A percentile compares a stretch with the other conserved stretches of the same genome.
phyloP scores from a whole-genome alignment of 1,140 invertebrate genomes.

The Chrysopa pallens region DNA sequence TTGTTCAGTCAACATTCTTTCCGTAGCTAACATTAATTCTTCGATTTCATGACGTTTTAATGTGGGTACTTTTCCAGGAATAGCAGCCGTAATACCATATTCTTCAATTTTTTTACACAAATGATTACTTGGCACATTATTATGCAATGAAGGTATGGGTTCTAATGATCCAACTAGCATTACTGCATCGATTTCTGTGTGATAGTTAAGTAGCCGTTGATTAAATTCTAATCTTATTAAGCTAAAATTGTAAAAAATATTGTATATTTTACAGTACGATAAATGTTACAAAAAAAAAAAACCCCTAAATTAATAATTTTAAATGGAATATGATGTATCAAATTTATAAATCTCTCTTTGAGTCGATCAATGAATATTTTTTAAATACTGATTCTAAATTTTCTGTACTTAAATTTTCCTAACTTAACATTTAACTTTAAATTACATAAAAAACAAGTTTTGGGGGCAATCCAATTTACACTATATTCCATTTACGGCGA shows the following conservation, averaged over 20 bases:
- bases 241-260: constrained; percentile 24
- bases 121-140: neutral
- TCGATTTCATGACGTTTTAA: constrained; percentile 20
- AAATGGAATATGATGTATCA: neutral
- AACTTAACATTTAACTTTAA: no score
- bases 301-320: neutral
- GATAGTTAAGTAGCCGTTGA: constrained; percentile 60
- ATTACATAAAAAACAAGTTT: no score
- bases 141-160: constrained; percentile 10
- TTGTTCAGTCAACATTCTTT: constrained; percentile 17
- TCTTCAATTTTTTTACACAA: constrained; percentile 7
- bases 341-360: no score
- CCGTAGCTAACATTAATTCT: constrained; percentile 16
- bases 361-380: no score
- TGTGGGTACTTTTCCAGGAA: constrained; percentile 7
- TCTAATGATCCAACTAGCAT: constrained; percentile 37
- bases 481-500: no score
- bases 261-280: neutral
- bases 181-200: constrained; percentile 77
- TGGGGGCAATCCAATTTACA: no score
- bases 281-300: neutral
- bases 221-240: constrained; percentile 68
- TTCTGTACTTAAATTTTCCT: no score
- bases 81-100: constrained; percentile 4
- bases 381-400: no score